Evolutionary conservation across 2,888 invertebrate species (phyloP).

Genomic region (Microplitis manilae): DNA sequence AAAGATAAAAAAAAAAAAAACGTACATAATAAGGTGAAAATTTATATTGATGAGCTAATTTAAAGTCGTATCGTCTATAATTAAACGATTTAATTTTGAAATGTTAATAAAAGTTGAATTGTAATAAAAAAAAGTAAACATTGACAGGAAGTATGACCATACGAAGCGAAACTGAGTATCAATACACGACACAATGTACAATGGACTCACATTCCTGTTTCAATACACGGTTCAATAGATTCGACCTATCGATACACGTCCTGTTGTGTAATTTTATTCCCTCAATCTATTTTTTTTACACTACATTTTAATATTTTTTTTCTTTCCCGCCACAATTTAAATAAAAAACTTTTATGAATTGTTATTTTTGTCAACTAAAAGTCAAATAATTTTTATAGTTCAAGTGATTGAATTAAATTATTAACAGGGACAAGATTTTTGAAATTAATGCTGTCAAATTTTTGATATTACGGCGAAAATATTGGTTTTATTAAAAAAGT

Average conservation of each 20-base stretch:
- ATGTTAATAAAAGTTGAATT: background rate
- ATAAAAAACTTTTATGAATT: too few species aligned
- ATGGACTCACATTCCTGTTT: constrained; percentile 39
- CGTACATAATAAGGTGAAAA: too few species aligned
- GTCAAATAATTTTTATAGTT: too few species aligned
- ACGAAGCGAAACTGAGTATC: constrained; percentile 24
- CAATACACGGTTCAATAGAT: constrained; percentile 39
- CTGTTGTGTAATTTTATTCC: constrained; percentile 38
- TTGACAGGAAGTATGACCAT: constrained; percentile 32
- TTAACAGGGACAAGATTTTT: too few species aligned
- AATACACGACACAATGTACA: constrained; percentile 36
- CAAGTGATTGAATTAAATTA: too few species aligned
- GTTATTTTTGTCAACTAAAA: too few species aligned
- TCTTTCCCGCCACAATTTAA: too few species aligned
- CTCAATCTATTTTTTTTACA: background rate
- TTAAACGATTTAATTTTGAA: background rate
- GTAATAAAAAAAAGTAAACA: constrained; percentile 23
- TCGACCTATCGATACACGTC: constrained; percentile 39
- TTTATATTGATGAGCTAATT: background rate
- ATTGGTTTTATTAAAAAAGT: too few species aligned
- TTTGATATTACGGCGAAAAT: too few species aligned
- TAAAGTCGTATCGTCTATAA: background rate
- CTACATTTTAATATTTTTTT: background rate
- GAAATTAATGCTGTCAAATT: too few species aligned
- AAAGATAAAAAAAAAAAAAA: too few species aligned